Evolutionary conservation across 2,797 vertebrate species (phyloP).

Genomic region (Fistularia tabacaria): DNA sequence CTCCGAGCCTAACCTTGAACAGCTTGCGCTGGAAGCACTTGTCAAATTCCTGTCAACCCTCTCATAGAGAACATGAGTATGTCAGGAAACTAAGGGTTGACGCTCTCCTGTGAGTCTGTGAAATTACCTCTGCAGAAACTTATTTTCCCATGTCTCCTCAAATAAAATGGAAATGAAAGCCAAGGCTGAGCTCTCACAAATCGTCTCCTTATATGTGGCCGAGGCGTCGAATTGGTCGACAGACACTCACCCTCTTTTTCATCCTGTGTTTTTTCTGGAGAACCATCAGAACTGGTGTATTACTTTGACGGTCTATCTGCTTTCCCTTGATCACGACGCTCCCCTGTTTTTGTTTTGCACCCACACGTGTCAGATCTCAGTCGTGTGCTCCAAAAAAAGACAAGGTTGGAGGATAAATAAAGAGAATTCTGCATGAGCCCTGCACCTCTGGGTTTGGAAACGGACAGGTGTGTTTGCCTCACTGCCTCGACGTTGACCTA

Average conservation of each 20-base stretch:
- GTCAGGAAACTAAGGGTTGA: neutral
- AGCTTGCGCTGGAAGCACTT: slow-evolving; percentile 2
- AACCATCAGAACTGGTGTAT: slow-evolving; percentile 52
- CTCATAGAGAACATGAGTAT: slow-evolving; percentile 2
- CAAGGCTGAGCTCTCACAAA: slow-evolving; percentile 44
- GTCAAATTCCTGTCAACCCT: neutral
- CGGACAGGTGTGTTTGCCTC: slow-evolving; percentile 2
- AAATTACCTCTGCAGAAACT: slow-evolving; percentile 15
- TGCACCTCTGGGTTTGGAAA: neutral
- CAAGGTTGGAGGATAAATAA: slow-evolving; percentile 9
- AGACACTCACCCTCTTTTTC: slow-evolving; percentile 50
- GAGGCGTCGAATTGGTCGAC: slow-evolving; percentile 67
- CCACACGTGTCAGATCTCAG: slow-evolving; percentile 22
- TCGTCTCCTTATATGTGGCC: slow-evolving; percentile 54
- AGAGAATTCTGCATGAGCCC: slow-evolving; percentile 30
- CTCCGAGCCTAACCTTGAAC: neutral
- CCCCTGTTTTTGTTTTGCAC: too few species aligned
- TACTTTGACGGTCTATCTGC: slow-evolving; percentile 45
- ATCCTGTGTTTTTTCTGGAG: slow-evolving; percentile 50
- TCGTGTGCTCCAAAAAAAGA: slow-evolving; percentile 7
- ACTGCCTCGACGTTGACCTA: neutral
- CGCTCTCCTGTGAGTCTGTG: slow-evolving; percentile 13
- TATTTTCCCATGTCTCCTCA: slow-evolving; percentile 45
- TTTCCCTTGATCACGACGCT: slow-evolving; percentile 11
- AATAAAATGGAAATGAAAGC: slow-evolving; percentile 64